These are phyloP conservation scores for Ferdinandea cuprea DNA, from an alignment of 2,888 invertebrate species.

Conservation along the genomic window DNA sequence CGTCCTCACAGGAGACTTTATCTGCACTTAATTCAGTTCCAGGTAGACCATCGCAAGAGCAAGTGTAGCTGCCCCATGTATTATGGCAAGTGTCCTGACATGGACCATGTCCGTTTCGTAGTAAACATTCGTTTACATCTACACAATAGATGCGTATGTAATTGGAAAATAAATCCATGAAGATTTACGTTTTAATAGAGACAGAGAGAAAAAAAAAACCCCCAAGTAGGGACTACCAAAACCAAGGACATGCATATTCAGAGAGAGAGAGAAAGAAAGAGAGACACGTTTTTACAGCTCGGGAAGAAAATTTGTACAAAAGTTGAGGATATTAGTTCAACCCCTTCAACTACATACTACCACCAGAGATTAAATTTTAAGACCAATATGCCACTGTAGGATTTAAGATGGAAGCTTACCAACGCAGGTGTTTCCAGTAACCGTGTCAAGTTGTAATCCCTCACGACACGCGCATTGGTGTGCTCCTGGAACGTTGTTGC, in stretches of 20 bases:
- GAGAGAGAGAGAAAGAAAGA: constrained; percentile 15
- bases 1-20: constrained; percentile 84
- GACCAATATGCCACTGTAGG: not conserved
- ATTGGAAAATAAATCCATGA: constrained; percentile 45
- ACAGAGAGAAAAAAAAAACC: not conserved
- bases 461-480: constrained; percentile 84
- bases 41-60: constrained; percentile 85
- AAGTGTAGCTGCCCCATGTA: constrained; percentile 85
- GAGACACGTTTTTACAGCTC: constrained; percentile 26
- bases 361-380: constrained; percentile 47
- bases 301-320: constrained; percentile 56
- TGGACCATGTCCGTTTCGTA: constrained; percentile 86
- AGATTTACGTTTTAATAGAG: constrained; percentile 7
- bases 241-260: constrained; percentile 63
- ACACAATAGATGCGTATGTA: constrained; percentile 51
- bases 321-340: constrained; percentile 58
- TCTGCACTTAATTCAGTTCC: constrained; percentile 85
- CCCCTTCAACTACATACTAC: constrained; percentile 24
- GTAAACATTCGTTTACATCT: constrained; percentile 86
- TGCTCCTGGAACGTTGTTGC: constrained; percentile 85
- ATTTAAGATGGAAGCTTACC: constrained; percentile 81
- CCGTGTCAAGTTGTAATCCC: constrained; percentile 84
- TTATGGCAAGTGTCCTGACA: constrained; percentile 87
- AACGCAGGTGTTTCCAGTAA: constrained; percentile 83
- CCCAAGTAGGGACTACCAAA: constrained; percentile 44